phyloP scores from a whole-genome alignment of 64 coral and sea anemone genomes.

The Stylophora pistillata region DNA sequence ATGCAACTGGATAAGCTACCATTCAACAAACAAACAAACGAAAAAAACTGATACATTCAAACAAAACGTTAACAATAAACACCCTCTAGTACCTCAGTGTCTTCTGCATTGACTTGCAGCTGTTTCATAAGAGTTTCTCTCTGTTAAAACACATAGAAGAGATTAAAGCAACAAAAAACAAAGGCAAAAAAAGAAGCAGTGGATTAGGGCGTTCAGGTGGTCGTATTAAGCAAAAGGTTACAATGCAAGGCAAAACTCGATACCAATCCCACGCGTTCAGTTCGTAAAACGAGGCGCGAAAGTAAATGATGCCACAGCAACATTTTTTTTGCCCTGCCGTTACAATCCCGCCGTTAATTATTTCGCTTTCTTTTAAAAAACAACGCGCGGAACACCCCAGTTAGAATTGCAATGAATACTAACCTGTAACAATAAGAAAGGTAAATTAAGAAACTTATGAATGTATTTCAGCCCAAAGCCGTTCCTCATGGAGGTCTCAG shows the following conservation, averaged over 20 bases:
- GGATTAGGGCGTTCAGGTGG: no score
- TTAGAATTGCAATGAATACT: not conserved
- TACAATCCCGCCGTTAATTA: no score
- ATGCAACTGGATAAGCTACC: no score
- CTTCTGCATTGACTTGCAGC: conserved; percentile 83
- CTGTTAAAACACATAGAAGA: conserved; percentile 34
- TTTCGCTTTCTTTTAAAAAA: no score
- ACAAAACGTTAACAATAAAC: not conserved
- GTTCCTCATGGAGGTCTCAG: conserved; percentile 96
- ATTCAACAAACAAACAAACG: not conserved
- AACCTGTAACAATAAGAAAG: conserved; percentile 93
- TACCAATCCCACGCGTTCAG: no score
- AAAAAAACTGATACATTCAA: not conserved
- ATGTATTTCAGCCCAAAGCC: conserved; percentile 99
- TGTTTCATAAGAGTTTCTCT: conserved; percentile 90
- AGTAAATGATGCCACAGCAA: no score
- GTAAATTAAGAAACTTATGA: conserved; percentile 96
- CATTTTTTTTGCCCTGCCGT: no score
- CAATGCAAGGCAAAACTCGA: no score
- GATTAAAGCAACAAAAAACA: not conserved
- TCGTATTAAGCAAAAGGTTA: no score
- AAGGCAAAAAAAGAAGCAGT: not conserved
- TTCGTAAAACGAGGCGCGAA: no score
- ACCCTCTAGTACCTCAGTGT: conserved; percentile 89
- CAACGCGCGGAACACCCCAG: not conserved